Evolutionary conservation across 2,888 invertebrate species (phyloP).

Genomic region (Caenorhabditis sp.): DNA sequence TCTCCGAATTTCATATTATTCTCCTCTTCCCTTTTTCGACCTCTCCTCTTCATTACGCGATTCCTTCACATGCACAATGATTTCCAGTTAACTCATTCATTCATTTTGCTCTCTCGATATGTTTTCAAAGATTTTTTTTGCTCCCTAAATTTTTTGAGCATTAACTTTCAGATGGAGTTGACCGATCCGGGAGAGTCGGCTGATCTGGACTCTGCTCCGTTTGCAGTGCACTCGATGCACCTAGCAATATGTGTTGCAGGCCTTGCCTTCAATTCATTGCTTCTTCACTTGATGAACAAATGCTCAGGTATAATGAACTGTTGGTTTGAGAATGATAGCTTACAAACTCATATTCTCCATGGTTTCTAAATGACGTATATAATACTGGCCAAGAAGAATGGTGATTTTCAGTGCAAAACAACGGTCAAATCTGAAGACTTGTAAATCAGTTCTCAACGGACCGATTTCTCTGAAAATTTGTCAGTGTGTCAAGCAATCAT

Average conservation of each 20-base stretch:
- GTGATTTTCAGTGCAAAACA: no score
- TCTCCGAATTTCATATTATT: not conserved
- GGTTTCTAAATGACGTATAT: no score
- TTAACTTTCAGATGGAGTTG: conserved; percentile 38
- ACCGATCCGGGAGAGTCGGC: conserved; percentile 40
- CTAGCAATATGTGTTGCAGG: conserved; percentile 51
- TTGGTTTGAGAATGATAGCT: no score
- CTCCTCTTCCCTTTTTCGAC: conserved; percentile 17
- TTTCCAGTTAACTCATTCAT: not conserved
- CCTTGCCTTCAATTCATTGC: conserved; percentile 49
- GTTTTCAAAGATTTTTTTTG: not conserved
- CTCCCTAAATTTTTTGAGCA: not conserved
- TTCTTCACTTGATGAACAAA: conserved; percentile 48
- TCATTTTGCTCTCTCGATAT: not conserved
- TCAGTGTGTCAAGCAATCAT: no score
- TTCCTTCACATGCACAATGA: conserved; percentile 30
- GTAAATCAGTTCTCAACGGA: no score
- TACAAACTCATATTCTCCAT: no score
- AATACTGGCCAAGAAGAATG: no score
- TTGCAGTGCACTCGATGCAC: conserved; percentile 55
- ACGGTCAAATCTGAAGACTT: no score
- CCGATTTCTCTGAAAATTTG: no score
- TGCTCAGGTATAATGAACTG: conserved; percentile 57
- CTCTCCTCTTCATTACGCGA: conserved; percentile 54
- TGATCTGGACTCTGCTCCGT: conserved; percentile 43